phyloP scores from a whole-genome alignment of 2,888 invertebrate genomes.

The Drosophila infuscata region DNA sequence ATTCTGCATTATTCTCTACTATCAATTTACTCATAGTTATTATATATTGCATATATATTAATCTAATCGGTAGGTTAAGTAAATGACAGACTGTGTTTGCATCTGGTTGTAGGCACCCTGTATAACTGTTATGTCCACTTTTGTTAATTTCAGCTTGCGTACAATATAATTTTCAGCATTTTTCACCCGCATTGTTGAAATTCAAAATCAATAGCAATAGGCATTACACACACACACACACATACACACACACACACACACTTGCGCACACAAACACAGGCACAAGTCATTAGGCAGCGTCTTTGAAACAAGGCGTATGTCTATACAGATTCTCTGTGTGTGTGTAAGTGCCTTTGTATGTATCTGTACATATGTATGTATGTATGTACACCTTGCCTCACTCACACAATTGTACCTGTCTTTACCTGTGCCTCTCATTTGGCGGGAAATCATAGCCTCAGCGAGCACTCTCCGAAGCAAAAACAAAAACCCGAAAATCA shows the following conservation, averaged over 20 bases:
- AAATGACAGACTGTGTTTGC: background rate
- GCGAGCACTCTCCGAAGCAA: conserved; percentile 56
- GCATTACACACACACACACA: conserved; percentile 11
- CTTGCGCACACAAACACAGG: conserved; percentile 1
- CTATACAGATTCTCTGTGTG: conserved; percentile 35
- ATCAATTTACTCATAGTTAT: background rate
- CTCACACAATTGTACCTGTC: conserved; percentile 62
- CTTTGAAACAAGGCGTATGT: conserved; percentile 48
- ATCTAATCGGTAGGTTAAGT: background rate
- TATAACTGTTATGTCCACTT: conserved; percentile 46
- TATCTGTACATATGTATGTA: conserved; percentile 36
- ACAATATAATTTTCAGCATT: conserved; percentile 76
- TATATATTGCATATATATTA: too few species aligned
- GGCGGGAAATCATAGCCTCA: conserved; percentile 74
- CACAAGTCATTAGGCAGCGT: conserved; percentile 52
- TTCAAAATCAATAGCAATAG: conserved; percentile 64
- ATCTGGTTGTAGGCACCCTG: conserved; percentile 42
- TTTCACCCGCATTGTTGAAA: conserved; percentile 80
- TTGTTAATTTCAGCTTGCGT: conserved; percentile 65
- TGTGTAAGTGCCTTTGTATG: conserved; percentile 19
- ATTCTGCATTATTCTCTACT: too few species aligned
- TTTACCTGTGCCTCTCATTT: conserved; percentile 75
- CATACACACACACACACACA: background rate
- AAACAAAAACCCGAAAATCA: conserved; percentile 82
- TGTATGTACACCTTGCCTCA: conserved; percentile 58